Percentiles rank a stretch among this genome's conserved stretches.
These are phyloP conservation scores for Leiothrix lutea DNA, from an alignment of 2,113 vertebrate genomes.

Conservation along the genomic window DNA sequence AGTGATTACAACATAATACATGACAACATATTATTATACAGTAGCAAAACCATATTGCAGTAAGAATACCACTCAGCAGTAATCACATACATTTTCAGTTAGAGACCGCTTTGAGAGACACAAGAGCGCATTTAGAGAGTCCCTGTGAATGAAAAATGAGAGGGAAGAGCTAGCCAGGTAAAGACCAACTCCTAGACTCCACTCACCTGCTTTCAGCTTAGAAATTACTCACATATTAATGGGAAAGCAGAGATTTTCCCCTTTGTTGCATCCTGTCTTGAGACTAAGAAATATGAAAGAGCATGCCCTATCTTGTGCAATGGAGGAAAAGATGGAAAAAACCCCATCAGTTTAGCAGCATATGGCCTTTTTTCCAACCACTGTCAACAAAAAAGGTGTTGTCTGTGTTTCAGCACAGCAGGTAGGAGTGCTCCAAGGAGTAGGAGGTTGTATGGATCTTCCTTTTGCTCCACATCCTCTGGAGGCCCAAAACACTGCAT, in stretches of 20 bases:
- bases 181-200: background rate
- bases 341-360: background rate
- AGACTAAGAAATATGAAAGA: background rate
- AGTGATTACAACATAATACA: background rate
- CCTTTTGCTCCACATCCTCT: background rate
- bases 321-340: background rate
- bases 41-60: background rate
- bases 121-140: background rate
- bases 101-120: background rate
- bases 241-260: background rate
- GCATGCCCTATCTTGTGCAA: background rate
- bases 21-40: background rate
- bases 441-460: background rate
- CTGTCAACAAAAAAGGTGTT: background rate
- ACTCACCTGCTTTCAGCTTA: background rate
- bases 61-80: background rate
- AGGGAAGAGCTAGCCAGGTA: background rate
- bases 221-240: background rate
- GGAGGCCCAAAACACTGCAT: background rate
- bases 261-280: background rate
- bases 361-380: background rate
- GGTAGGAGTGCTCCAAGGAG: background rate
- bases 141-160: background rate
- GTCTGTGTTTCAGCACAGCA: background rate
- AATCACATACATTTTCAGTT: background rate